Conservation (phyloP, 2,888 invertebrate genomes). For the Thelaira solivaga region DNA sequence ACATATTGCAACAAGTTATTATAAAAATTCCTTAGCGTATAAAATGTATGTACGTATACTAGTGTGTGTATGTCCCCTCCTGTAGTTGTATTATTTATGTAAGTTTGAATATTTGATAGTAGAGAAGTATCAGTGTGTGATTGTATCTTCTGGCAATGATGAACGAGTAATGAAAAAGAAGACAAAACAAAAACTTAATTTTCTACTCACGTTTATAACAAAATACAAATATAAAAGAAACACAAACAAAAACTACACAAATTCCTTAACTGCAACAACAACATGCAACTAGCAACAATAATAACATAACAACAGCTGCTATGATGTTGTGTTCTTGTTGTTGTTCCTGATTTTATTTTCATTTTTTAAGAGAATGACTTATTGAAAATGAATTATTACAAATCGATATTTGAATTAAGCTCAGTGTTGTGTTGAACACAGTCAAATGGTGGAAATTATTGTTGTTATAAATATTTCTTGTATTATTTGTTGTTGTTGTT, state of each 20-base stretch:
- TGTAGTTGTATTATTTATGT: constrained; percentile 27
- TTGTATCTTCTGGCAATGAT: constrained; percentile 57
- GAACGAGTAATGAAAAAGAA: constrained; percentile 40
- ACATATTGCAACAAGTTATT: constrained; percentile 53
- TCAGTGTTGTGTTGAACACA: constrained; percentile 1
- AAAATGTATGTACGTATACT: constrained; percentile 43
- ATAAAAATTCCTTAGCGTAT: constrained; percentile 62
- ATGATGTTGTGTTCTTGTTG: constrained; percentile 16
- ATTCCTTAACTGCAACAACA: constrained; percentile 66
- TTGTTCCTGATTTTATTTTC: constrained; percentile 20
- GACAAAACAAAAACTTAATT: constrained; percentile 69
- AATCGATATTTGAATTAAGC: constrained; percentile 69
- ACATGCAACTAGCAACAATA: constrained; percentile 33
- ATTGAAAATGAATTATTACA: constrained; percentile 75
- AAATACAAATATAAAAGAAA: constrained; percentile 63
- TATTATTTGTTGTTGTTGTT: background rate
- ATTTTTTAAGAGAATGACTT: constrained; percentile 67
- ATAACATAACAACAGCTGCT: background rate
- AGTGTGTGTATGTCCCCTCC: no score
- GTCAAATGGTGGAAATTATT: constrained; percentile 12
- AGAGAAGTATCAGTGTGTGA: constrained; percentile 21
- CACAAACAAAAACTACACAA: constrained; percentile 62
- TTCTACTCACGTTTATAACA: constrained; percentile 72
- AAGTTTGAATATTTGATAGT: background rate
- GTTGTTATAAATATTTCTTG: constrained; percentile 32